Conservation (phyloP, 2,888 invertebrate species). For the Linnaemya vulpina region DNA sequence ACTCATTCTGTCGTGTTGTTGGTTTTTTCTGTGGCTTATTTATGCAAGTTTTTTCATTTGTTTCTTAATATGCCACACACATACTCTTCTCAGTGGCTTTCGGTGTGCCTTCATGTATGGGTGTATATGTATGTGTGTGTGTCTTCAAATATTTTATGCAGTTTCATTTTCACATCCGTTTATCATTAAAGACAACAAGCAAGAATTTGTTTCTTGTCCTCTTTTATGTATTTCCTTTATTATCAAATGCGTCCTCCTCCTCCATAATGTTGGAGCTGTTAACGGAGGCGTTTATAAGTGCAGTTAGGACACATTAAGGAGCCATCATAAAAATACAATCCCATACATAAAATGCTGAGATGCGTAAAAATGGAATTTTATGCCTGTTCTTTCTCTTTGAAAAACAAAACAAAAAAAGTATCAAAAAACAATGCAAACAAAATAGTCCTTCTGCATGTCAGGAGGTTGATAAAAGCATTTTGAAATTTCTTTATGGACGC, state of each 20-base stretch:
- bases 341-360: constrained; percentile 28
- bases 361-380: constrained; percentile 40
- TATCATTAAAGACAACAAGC: constrained; percentile 55
- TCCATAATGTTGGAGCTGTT: constrained; percentile 53
- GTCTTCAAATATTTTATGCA: constrained; percentile 46
- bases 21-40: constrained; percentile 55
- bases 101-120: background rate
- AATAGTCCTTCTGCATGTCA: background rate
- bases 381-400: background rate
- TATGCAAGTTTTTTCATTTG: constrained; percentile 16
- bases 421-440: background rate
- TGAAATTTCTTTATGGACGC: background rate
- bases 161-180: constrained; percentile 63
- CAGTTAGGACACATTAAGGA: constrained; percentile 59
- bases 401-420: no score
- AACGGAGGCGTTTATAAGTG: constrained; percentile 58
- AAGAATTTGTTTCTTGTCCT: constrained; percentile 38
- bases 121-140: background rate
- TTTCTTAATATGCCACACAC: constrained; percentile 4
- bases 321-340: constrained; percentile 55
- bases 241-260: constrained; percentile 60
- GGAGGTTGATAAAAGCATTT: background rate
- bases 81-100: background rate
- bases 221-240: constrained; percentile 52
- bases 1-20: background rate